Evolutionary conservation across 1,140 invertebrate species (phyloP).

Genomic region (Nasonia vitripennis): DNA sequence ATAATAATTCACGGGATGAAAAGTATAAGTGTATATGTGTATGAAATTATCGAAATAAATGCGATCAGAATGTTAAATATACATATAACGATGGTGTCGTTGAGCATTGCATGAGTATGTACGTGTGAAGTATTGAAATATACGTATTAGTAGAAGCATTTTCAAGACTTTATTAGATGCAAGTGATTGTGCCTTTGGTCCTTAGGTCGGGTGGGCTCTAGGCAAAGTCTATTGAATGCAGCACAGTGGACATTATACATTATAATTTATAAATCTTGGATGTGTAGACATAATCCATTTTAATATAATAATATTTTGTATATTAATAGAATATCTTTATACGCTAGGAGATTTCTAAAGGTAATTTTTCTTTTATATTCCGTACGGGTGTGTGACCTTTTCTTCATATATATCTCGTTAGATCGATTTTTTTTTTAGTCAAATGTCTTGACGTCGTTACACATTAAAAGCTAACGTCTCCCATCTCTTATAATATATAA

Average conservation of each 20-base stretch:
- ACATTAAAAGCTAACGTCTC: conserved; percentile 67
- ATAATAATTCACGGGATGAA: background rate
- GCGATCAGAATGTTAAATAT: background rate
- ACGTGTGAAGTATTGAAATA: conserved; percentile 52
- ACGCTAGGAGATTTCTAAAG: conserved; percentile 59
- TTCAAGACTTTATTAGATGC: conserved; percentile 69
- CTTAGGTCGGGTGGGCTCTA: conserved; percentile 72
- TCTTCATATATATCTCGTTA: conserved; percentile 44
- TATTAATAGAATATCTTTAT: conserved; percentile 68
- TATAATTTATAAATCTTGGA: conserved; percentile 74
- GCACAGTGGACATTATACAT: conserved; percentile 70
- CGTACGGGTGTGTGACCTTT: conserved; percentile 59
- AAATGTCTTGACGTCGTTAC: conserved; percentile 49
- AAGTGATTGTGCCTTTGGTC: conserved; percentile 74
- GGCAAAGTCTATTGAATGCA: conserved; percentile 72
- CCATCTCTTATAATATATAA: conserved; percentile 51
- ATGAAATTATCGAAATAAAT: conserved; percentile 14
- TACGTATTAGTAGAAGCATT: conserved; percentile 66
- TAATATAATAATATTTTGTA: conserved; percentile 67
- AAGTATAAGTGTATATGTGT: background rate
- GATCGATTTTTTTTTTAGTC: conserved; percentile 30
- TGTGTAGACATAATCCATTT: conserved; percentile 68
- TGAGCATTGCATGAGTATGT: background rate
- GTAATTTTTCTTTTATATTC: conserved; percentile 63
- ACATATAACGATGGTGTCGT: background rate